These are phyloP conservation scores for Lepidocyrtoides sp. DNA, from an alignment of 2,888 invertebrate species.

Conservation along the genomic window DNA sequence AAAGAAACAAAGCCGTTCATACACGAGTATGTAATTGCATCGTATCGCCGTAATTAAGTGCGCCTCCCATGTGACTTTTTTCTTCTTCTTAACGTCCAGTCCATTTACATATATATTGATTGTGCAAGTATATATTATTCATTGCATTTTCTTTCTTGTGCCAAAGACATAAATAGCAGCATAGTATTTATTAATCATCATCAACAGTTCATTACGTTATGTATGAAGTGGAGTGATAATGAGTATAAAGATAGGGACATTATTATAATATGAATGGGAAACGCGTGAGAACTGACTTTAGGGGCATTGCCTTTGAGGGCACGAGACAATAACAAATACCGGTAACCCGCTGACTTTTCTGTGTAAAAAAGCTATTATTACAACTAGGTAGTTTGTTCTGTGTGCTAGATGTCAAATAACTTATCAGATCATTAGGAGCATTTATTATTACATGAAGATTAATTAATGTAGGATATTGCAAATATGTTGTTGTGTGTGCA, in stretches of 20 bases:
- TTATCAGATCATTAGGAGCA: background rate
- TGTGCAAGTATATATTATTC: too few relatives aligned
- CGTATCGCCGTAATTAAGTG: too few relatives aligned
- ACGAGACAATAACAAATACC: background rate
- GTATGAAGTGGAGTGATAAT: constrained; percentile 42
- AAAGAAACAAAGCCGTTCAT: background rate
- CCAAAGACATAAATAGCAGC: background rate
- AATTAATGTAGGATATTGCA: background rate
- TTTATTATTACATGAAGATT: constrained; percentile 8
- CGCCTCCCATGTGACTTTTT: too few relatives aligned
- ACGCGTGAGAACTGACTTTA: constrained; percentile 52
- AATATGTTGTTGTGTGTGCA: background rate
- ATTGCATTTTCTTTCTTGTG: too few relatives aligned
- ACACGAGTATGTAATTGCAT: too few relatives aligned
- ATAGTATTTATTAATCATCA: background rate
- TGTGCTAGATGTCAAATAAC: constrained; percentile 27
- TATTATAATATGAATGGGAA: constrained; percentile 29
- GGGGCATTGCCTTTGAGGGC: constrained; percentile 55
- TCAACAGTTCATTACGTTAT: constrained; percentile 25
- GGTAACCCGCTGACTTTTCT: constrained; percentile 43
- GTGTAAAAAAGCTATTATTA: background rate
- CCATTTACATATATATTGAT: too few relatives aligned
- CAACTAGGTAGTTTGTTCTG: background rate
- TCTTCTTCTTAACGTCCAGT: too few relatives aligned
- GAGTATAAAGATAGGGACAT: background rate